Base-by-base conservation (phyloP, 2,797 vertebrate genomes). In the Corythornis leucogaster region DNA sequence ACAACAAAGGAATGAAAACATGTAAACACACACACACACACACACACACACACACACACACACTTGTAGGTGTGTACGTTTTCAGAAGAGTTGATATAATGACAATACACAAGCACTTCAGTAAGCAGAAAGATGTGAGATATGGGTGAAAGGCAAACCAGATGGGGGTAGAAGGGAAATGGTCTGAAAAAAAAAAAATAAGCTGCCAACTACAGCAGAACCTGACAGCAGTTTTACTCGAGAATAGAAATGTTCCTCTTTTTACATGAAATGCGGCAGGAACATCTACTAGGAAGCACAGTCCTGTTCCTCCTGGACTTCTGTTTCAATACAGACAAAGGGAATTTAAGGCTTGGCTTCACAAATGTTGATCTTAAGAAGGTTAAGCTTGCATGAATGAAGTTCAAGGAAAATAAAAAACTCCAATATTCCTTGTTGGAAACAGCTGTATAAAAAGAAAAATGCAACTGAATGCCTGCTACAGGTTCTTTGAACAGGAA, bases 1-100 rank as follows among this genome's bases (percentile, higher is more conserved):
- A 61, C 92, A 90, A 70, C 85, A 91, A 91, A 95, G 92, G 51
- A 38, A 11, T 5, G 24, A 58, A 45, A n/a, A 12, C 74, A 14
- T 4, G 16, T 19, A 83, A 22, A 11, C 48, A 68, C 70, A 1
- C n/a, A 63, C 8, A 80, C 4, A 6, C 55, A 61, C 14, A 16
- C 3, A 15, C 8, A 38, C 51, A 75, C 25, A 8, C 8, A 80
- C 4, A 6, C 51, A 61, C 12, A 16, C 3, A 80, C 4, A 6
- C 3, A 15, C 9, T 30, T 84, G 38, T 18, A 24, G 3, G 42
- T 38, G 57, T 42, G 71, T 43, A 43, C 3, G 33, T 67, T 30
- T 92, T 77, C 78, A 13, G 64, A 45, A 9, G 33, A 11, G 19
- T 42, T 87, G 38, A 1, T 18, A 1, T 46, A 35, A 57, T 78